Base-by-base conservation (phyloP, 2,113 vertebrate species). In the Mugil cephalus region DNA sequence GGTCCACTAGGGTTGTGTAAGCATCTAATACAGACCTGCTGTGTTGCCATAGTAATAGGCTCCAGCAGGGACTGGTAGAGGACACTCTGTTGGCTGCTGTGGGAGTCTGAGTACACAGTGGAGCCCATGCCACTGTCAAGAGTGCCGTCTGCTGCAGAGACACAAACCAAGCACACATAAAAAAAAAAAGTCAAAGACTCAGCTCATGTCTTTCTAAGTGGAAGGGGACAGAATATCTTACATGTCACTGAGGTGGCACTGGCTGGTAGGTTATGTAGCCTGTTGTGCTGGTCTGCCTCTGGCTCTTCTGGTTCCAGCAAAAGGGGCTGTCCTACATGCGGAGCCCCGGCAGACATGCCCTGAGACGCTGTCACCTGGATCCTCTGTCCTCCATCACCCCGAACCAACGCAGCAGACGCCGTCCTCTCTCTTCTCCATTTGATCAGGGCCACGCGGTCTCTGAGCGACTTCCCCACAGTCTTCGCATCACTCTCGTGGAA, bases 91-190 rank as follows among this genome's bases (percentile, higher is more conserved):
- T 97, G 97, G 92, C 96, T 98, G 94, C 96, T 96, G 85, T 97
- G 96, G 0, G 96, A 97, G 83, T 98, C 96, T 0, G 96, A 97
- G 81, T 96, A 98, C 54, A 97, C 95, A 0, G 96, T 96, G 55
- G 97, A 98, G 68, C 96, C 97, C 90, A 96, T 95, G 76, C 96
- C 96, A 12, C 97, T 97, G 93, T 98, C 97, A 35, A 97, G 94
- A 0, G 96, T 98, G 93, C 96, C 85, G 89, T 96, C 96, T 48
- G 97, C 96, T 98, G 91, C 82, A 81, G 72, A 86, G 64, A 88
- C 39, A 88, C 58, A 83, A 79, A 84, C 36, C 18, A 42, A 17
- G 15, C 35, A 48, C 34, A 81, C 56, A 43, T 53, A 56, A 74
- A 62, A 47, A 54, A 64, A 74, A 68, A 56, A 61, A 48, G 39